Evolutionary conservation across 2,113 vertebrate species (phyloP).

Genomic region (Chlorocebus sabaeus): DNA sequence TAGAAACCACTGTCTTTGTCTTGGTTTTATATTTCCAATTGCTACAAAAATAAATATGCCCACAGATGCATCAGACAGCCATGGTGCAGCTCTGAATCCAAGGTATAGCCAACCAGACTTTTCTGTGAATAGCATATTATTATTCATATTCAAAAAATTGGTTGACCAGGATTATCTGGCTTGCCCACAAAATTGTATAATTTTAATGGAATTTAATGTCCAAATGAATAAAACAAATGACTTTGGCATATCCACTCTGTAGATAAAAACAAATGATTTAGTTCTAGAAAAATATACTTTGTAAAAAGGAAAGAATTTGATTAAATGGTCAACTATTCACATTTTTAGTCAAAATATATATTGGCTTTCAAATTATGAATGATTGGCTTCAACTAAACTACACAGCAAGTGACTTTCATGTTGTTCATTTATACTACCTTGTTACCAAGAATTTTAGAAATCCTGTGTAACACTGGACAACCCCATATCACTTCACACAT

Average conservation of each 20-base stretch:
- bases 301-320: not conserved
- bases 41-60: constrained; percentile 38
- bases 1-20: constrained; percentile 43
- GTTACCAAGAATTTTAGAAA: not conserved
- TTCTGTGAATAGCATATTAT: not conserved
- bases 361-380: not conserved
- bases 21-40: constrained; percentile 61
- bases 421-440: not conserved
- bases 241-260: not conserved
- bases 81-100: not conserved
- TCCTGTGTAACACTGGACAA: not conserved
- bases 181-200: not conserved
- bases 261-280: not conserved
- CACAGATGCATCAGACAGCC: not conserved
- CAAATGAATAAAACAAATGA: constrained; percentile 23
- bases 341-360: not conserved
- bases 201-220: constrained; percentile 1
- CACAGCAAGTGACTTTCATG: not conserved
- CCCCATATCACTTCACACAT: not conserved
- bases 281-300: not conserved
- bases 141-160: not conserved
- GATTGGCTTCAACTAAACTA: not conserved
- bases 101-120: not conserved
- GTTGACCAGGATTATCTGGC: not conserved
- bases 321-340: not conserved